Evolutionary conservation across 2,888 invertebrate genomes (phyloP).

Genomic region (Plemyria rubiginata): DNA sequence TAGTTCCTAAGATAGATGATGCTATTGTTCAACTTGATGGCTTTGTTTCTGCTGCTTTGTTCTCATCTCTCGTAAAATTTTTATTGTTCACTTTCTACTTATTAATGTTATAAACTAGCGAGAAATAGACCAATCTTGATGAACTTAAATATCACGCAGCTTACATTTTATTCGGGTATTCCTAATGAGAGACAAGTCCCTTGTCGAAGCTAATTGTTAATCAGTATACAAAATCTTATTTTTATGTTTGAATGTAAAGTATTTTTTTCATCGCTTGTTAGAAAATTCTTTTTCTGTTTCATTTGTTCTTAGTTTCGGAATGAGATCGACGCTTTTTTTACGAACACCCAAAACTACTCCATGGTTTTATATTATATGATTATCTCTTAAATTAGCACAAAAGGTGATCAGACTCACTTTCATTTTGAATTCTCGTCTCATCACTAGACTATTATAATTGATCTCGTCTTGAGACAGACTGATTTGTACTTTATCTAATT

Average conservation of each 20-base stretch:
- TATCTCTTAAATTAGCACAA: conserved; percentile 24
- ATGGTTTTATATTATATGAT: conserved; percentile 16
- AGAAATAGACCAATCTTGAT: no score
- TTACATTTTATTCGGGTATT: no score
- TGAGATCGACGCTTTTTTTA: conserved; percentile 32
- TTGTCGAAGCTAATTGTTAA: no score
- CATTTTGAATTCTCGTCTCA: conserved; percentile 41
- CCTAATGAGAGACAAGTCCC: no score
- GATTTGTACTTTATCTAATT: conserved; percentile 42
- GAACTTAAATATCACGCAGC: no score
- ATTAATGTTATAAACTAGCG: no score
- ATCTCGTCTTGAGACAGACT: conserved; percentile 36
- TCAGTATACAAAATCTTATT: no score
- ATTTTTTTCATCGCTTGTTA: no score
- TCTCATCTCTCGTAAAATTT: not conserved
- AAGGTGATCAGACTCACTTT: conserved; percentile 41
- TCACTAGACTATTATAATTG: conserved; percentile 36
- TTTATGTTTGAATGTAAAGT: no score
- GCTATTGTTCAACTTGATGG: conserved; percentile 1
- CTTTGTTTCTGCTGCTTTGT: conserved; percentile 2
- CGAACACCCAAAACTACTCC: conserved; percentile 24
- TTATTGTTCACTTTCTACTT: no score
- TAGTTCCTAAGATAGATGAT: conserved; percentile 5
- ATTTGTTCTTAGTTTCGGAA: conserved; percentile 23
- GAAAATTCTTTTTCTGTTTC: conserved; percentile 14